Conservation (phyloP, 2,797 vertebrate species). For the Scyliorhinus canicula region DNA sequence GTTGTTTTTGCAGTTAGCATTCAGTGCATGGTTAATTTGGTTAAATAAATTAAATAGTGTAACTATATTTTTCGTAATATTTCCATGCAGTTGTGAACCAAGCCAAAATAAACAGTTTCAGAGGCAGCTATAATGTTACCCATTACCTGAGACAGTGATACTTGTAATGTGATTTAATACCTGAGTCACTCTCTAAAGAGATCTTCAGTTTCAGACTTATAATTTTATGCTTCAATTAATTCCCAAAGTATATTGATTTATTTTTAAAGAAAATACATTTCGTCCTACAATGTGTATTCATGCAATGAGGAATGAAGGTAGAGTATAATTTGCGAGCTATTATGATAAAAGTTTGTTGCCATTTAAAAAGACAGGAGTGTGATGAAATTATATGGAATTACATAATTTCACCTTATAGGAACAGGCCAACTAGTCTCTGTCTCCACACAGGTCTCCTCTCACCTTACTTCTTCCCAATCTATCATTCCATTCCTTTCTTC, state of each 20-base stretch:
- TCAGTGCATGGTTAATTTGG: neutral
- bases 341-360: too few species aligned
- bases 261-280: neutral
- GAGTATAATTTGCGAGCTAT: neutral
- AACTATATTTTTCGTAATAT: neutral
- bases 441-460: neutral
- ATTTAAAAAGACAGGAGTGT: too few species aligned
- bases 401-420: neutral
- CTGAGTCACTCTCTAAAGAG: neutral
- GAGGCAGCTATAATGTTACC: neutral
- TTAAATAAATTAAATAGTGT: neutral
- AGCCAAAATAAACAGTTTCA: neutral
- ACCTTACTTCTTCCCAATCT: neutral
- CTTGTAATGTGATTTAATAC: neutral
- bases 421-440: neutral
- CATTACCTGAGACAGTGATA: neutral
- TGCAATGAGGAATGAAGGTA: neutral
- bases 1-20: neutral
- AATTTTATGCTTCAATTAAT: neutral
- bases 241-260: neutral
- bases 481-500: neutral
- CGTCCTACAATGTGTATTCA: neutral
- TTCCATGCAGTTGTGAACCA: neutral
- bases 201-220: neutral
- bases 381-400: neutral